Evolutionary conservation across 2,113 vertebrate species (phyloP).

Genomic region (Hyperoodon ampullatus): DNA sequence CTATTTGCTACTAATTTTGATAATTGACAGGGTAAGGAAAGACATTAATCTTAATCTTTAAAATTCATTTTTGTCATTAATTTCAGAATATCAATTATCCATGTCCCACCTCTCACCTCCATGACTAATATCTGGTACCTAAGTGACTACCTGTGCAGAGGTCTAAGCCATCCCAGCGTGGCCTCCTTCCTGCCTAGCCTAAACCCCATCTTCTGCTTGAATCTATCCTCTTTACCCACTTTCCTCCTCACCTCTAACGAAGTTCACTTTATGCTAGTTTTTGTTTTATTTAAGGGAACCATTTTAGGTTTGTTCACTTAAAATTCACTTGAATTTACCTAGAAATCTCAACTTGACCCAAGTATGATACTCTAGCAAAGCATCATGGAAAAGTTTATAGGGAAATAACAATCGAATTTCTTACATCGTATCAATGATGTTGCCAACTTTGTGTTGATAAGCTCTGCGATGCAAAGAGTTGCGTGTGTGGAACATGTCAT

Average conservation of each 20-base stretch:
- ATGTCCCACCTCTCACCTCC: background rate
- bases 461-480: constrained; percentile 94
- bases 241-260: background rate
- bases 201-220: background rate
- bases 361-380: background rate
- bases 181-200: background rate
- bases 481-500: constrained; percentile 97
- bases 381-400: background rate
- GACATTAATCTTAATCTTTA: background rate
- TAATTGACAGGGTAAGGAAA: background rate
- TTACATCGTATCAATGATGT: constrained; percentile 96
- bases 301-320: background rate
- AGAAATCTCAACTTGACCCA: constrained; percentile 8
- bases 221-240: background rate
- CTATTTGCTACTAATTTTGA: constrained; percentile 29
- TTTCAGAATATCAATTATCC: background rate
- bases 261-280: background rate
- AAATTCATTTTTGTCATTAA: background rate
- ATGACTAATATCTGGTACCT: background rate
- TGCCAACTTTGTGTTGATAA: constrained; percentile 95
- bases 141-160: background rate
- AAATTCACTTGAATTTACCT: constrained; percentile 33
- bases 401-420: constrained; percentile 60
- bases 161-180: background rate
- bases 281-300: background rate